Conservation (phyloP, 2,888 invertebrate species). For the Brachyptera risi region DNA sequence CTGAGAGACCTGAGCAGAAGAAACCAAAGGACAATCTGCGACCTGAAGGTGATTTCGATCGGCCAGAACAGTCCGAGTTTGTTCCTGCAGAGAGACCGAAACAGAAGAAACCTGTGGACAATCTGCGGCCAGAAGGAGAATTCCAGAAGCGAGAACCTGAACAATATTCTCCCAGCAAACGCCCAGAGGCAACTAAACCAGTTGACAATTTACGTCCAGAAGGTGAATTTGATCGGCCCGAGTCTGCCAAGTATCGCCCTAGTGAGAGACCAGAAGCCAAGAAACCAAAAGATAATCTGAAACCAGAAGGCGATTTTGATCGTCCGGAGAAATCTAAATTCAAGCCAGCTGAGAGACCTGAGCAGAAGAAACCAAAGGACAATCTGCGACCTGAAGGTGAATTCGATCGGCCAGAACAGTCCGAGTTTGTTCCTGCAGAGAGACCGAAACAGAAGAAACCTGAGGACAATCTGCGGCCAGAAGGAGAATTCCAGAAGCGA, state of each 20-base stretch:
- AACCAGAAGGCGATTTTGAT: constrained; percentile 40
- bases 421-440: constrained; percentile 49
- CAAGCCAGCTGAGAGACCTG: constrained; percentile 33
- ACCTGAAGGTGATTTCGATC: constrained; percentile 40
- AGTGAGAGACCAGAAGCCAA: constrained; percentile 60
- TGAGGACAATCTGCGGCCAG: constrained; percentile 44
- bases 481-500: constrained; percentile 52
- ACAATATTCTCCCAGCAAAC: too few relatives aligned
- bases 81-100: constrained; percentile 58
- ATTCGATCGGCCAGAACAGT: constrained; percentile 40
- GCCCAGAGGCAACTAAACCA: constrained; percentile 40
- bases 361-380: constrained; percentile 34
- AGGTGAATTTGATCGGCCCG: constrained; percentile 45
- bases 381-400: constrained; percentile 45
- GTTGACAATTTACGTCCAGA: constrained; percentile 46
- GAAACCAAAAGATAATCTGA: constrained; percentile 58
- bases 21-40: constrained; percentile 45
- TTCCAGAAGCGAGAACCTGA: too few relatives aligned
- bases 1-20: constrained; percentile 44
- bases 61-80: constrained; percentile 43
- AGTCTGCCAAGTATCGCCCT: constrained; percentile 45
- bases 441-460: constrained; percentile 38
- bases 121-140: constrained; percentile 46
- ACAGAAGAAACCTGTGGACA: constrained; percentile 60
- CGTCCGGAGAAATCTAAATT: constrained; percentile 40